These are phyloP conservation scores for Kryphioiulus occultus DNA, from an alignment of 2,888 invertebrate genomes.

Conservation along the genomic window DNA sequence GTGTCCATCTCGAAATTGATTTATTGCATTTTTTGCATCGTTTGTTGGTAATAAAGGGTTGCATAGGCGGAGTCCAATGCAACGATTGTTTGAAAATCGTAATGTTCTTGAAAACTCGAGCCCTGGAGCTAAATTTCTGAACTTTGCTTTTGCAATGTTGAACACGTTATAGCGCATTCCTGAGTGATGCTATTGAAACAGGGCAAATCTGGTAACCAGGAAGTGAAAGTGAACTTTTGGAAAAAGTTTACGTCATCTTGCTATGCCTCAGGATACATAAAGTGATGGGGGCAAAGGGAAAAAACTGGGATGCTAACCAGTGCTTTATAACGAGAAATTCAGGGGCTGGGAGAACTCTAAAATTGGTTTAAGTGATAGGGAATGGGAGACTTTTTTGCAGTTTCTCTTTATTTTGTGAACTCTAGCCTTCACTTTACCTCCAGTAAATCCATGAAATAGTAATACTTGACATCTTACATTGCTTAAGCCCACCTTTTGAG, in stretches of 20 bases:
- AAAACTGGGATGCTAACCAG: neutral
- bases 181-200: conserved; percentile 1
- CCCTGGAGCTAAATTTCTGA: neutral
- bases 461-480: neutral
- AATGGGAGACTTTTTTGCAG: neutral
- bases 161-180: conserved; percentile 17
- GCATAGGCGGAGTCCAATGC: neutral
- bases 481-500: no score
- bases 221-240: conserved; percentile 16
- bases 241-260: neutral
- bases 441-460: neutral
- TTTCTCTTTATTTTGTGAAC: neutral
- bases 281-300: neutral
- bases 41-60: neutral
- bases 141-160: neutral
- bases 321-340: neutral
- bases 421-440: neutral
- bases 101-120: conserved; percentile 9
- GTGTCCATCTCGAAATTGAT: neutral
- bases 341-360: neutral
- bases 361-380: neutral
- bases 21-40: neutral
- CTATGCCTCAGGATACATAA: neutral
- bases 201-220: neutral
- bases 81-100: neutral